Conservation (phyloP, 2,797 vertebrate species). For the Tapirus indicus region DNA sequence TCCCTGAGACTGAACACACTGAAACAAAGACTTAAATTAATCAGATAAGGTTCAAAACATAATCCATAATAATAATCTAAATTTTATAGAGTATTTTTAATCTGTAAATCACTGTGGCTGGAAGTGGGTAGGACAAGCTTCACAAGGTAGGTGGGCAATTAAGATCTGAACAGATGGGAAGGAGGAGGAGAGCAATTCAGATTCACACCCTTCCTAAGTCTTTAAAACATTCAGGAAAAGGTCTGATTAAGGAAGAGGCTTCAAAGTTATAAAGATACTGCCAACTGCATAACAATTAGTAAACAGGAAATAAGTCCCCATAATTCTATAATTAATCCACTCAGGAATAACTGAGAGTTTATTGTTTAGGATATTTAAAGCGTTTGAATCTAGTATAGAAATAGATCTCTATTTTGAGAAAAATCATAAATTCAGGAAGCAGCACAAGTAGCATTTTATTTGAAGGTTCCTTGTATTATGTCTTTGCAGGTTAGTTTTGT, state of each 20-base stretch:
- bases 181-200: conserved; percentile 56
- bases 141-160: conserved; percentile 50
- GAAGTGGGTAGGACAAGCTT: conserved; percentile 52
- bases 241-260: conserved; percentile 34
- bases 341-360: conserved; percentile 23
- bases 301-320: conserved; percentile 24
- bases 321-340: conserved; percentile 28
- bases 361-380: not conserved
- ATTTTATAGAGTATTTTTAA: conserved; percentile 21
- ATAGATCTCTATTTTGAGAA: conserved; percentile 34
- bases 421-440: conserved; percentile 15
- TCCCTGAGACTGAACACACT: not conserved
- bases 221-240: not conserved
- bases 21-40: not conserved
- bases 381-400: not conserved
- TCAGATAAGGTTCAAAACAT: conserved; percentile 7
- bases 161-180: conserved; percentile 59
- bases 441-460: not conserved
- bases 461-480: not conserved
- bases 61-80: not conserved
- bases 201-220: conserved; percentile 52
- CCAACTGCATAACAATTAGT: conserved; percentile 35
- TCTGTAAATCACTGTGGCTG: conserved; percentile 40
- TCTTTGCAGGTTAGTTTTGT: not conserved
- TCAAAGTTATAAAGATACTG: conserved; percentile 53